Percentiles rank a stretch among this genome's conserved stretches.
These are phyloP conservation scores for Limnephilus auricula DNA, from an alignment of 2,888 invertebrate genomes.

Conservation along the genomic window DNA sequence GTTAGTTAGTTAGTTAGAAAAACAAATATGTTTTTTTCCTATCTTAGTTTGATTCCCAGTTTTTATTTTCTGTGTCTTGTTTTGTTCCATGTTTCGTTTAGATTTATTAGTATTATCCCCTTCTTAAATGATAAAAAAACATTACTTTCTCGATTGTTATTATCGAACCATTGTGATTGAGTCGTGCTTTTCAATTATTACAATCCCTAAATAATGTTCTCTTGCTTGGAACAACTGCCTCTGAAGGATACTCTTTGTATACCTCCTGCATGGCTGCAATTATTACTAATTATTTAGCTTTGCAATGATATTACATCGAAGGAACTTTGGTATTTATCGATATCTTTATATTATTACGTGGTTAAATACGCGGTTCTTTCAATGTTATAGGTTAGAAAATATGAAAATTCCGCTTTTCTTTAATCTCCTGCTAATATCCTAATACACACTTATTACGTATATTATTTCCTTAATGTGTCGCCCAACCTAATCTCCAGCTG, in stretches of 20 bases:
- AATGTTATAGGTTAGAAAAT: not conserved
- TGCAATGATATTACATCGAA: not conserved
- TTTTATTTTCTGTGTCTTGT: too few relatives aligned
- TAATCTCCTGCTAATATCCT: not conserved
- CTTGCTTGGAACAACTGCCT: not conserved
- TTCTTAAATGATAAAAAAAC: too few relatives aligned
- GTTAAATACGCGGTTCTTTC: not conserved
- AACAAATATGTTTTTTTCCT: too few relatives aligned
- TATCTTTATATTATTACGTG: not conserved
- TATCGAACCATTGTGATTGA: not conserved
- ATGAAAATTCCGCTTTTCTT: not conserved
- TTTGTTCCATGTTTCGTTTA: too few relatives aligned
- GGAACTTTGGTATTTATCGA: not conserved
- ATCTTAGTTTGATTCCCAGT: too few relatives aligned
- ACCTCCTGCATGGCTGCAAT: not conserved
- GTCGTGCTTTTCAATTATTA: not conserved
- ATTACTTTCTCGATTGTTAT: too few relatives aligned
- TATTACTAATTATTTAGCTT: not conserved
- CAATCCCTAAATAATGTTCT: not conserved
- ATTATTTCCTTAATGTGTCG: too few relatives aligned
- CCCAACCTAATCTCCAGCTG: too few relatives aligned
- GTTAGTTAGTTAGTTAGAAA: too few relatives aligned
- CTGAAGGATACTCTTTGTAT: not conserved
- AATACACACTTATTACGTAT: too few relatives aligned
- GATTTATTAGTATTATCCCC: too few relatives aligned